Evolutionary conservation across 2,888 invertebrate species (phyloP), one percentile per base, ranked within the genome.

Genomic region (Caenorhabditis uteleia): DNA sequence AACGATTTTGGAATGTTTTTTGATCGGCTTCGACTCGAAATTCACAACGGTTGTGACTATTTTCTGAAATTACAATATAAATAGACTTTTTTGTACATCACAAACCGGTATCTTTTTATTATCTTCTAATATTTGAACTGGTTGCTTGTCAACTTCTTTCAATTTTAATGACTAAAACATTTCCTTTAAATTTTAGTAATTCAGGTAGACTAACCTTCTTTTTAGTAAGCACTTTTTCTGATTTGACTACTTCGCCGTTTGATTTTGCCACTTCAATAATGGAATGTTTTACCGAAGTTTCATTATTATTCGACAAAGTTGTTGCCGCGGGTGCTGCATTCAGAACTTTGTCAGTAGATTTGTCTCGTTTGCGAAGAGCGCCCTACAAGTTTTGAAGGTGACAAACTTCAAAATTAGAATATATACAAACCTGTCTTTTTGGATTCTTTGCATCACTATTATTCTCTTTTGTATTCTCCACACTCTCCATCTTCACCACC

Each of bases 281-380:
- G 6, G 55, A 39, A 18, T 58, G 59, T 7, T 47, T 46, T 3
- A 55, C 50, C 6, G 55, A 36, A 7, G 58, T 47, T 40, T 50
- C 57, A 2, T 29, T 29, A 3, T 54, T 34, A n/a, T 59, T 56
- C 3, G 60, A 43, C 7, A 56, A 31, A 6, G 56, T 59, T 3
- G 56, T 66, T 20, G 56, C 56, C 0, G 48, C 23, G 29, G 60
- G 59, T 26, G 55, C 45, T 34, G 59, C 45, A 45, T 66, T 66
- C 27, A 66, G 46, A 14, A 60, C 51, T 25, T 55, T 50, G 18
- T 66, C 60, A 10, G 44, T n/a, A 12, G 58, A 58, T 23, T 58
- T 54, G 29, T 65, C 65, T n/a, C 55, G 49, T 48, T 66, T 66
- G 8, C 59, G 46, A 10, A 70, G 55, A 18, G 66, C 70, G 14